Percentiles rank a stretch among this genome's conserved stretches.
These are phyloP conservation scores for Sarcophaga carnaria DNA, from an alignment of 2,888 invertebrate genomes.

Conservation along the genomic window DNA sequence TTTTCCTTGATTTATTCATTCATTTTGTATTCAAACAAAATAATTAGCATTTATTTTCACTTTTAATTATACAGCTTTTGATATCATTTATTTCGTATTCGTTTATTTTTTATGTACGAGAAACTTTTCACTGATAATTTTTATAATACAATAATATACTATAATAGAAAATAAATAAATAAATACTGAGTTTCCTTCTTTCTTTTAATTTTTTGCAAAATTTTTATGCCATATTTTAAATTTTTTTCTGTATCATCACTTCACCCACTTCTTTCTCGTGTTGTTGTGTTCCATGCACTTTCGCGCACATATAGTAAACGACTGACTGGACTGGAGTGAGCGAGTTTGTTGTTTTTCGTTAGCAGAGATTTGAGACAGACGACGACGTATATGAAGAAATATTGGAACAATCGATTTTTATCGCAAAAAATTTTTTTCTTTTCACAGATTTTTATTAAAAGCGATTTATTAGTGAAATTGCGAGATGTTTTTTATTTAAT, in stretches of 20 bases:
- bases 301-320: constrained; percentile 66
- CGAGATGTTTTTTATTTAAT: constrained; percentile 39
- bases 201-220: background rate
- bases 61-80: constrained; percentile 34
- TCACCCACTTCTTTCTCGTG: constrained; percentile 52
- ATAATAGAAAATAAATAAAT: too few species aligned
- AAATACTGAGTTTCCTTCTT: background rate
- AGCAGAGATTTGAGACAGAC: constrained; percentile 52
- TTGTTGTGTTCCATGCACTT: constrained; percentile 47
- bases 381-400: constrained; percentile 71
- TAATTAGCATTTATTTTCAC: constrained; percentile 60
- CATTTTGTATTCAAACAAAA: constrained; percentile 3
- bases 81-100: constrained; percentile 16
- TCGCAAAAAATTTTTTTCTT: constrained; percentile 57
- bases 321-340: constrained; percentile 66
- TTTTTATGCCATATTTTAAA: constrained; percentile 41
- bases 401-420: constrained; percentile 79
- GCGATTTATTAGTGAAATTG: constrained; percentile 5
- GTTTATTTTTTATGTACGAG: constrained; percentile 1
- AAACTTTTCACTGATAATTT: too few species aligned
- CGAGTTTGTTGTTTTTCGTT: constrained; percentile 54
- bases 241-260: constrained; percentile 41
- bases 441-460: constrained; percentile 34
- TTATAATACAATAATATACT: too few species aligned
- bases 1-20: constrained; percentile 40